Base-by-base conservation (phyloP, 2,888 invertebrate genomes). In the Hirudinaria manillensis region DNA sequence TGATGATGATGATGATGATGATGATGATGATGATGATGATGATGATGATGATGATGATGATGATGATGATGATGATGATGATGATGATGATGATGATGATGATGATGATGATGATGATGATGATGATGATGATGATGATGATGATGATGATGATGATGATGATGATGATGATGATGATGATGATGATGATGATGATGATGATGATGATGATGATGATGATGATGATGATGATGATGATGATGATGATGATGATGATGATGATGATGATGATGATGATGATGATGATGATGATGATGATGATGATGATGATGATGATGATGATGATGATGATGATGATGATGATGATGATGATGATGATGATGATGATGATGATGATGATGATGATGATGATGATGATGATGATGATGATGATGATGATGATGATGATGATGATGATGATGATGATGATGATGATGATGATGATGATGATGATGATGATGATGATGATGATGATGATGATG, bases 111-210 rank as follows among this genome's bases (percentile, higher is more conserved):
- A 74, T 74, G 66, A 67, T 67, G 74, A 74, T 67, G 74, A 74
- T 67, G 74, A 66, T 67, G 74, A 74, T 34, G 74, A 74, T 74
- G 74, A 74, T 32, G 66, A 74, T 66, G 74, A 66, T 32, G 68
- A 75, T 45, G 70, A 75, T 75, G 68, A 70, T 75, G 75, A 75
- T 70, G 53, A 75, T 75, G 66, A 66, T 74, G 74, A 74, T 74
- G 71, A 61, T 71, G 53, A 71, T 71, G 71, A 45, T 45, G 4
- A 45, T 16, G 38, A 38, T 6, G 38, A 38, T 10, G 3, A 38
- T 10, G 38, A 38, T 38, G 38, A 38, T 38, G 38, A 38, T 38
- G 38, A 38, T 66, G 66, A 66, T 27, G 66, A 66, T 27, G 2
- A 66, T 27, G 2, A 66, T 66, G 66, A 24, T 27, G n/a, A 66